Base-by-base conservation (phyloP, 2,888 invertebrate species). In the Vesta saturnalis region DNA sequence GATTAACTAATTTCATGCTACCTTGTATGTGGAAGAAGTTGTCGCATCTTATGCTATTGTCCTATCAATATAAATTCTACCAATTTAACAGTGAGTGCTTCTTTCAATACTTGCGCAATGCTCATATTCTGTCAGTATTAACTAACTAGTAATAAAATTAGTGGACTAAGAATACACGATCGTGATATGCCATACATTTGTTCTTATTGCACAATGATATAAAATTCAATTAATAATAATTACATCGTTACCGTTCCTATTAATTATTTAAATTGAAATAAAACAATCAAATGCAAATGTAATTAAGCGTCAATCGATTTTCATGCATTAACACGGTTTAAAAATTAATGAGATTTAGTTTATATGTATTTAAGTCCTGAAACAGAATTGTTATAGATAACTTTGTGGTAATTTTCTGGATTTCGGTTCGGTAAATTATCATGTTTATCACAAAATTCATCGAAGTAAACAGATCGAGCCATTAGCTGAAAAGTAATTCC, bases 381-480 rank as follows among this genome's bases (percentile, higher is more conserved):
- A 39, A n/a, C 39, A 8, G 49, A 54, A 66, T 56, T 61, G 61
- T 56, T 60, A 69, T 64, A 64, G 64, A 68, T 64, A 67, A 64
- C 22, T 22, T 35, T 35, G 22, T 49, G 39, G 67, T 63, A 67
- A 67, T 67, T 67, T 59, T 59, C 43, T 10, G 49, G 30, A 59
- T 39, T 62, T 67, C 56, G 47, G 43, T 39, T 57, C 39, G 39
- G 55, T 66, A 60, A 66, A 66, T 66, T 60, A 52, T 22, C 43
- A 56, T 56, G 49, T 39, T 39, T 39, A 39, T 39, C 39, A 39
- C 39, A 39, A 47, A 59, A 10, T 47, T 49, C 52, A 60, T 54
- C 16, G 23, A 62, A 63, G 55, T 56, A 63, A 55, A 46, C 22
- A 62, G 39, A 21, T 43, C 21, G 22, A 35, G 54, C 43, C 14